Evolutionary conservation across 2,888 invertebrate species (phyloP).

Genomic region (Meandrusa payeni): DNA sequence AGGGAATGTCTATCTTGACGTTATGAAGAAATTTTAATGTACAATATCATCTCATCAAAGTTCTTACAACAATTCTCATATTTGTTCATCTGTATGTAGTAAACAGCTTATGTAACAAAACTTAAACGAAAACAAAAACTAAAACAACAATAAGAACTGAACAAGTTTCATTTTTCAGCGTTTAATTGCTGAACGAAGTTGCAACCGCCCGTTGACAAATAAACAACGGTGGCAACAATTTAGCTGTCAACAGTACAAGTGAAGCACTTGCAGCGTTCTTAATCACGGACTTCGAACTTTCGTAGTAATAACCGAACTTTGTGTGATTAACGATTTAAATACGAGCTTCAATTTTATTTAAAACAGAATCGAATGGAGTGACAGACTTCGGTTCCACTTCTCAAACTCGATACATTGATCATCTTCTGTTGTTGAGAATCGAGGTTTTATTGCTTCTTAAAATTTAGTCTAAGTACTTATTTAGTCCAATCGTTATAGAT

Average conservation of each 20-base stretch:
- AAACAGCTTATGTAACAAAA: conserved; percentile 2
- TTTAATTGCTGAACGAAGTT: conserved; percentile 16
- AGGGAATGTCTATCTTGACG: too few relatives aligned
- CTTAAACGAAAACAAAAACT: conserved; percentile 2
- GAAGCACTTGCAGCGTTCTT: conserved; percentile 15
- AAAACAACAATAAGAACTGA: conserved; percentile 2
- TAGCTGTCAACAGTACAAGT: conserved; percentile 18
- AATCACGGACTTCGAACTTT: conserved; percentile 6
- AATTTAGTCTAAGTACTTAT: too few relatives aligned
- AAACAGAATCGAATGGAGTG: too few relatives aligned
- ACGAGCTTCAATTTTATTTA: background rate
- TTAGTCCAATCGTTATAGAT: too few relatives aligned
- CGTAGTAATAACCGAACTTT: conserved; percentile 12
- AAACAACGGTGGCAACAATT: conserved; percentile 29
- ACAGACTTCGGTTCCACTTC: too few relatives aligned
- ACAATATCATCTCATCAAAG: too few relatives aligned
- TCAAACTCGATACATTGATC: too few relatives aligned
- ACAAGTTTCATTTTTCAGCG: conserved; percentile 17
- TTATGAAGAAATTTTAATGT: too few relatives aligned
- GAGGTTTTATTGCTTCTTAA: too few relatives aligned
- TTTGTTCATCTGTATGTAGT: background rate
- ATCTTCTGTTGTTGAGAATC: too few relatives aligned
- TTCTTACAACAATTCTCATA: background rate
- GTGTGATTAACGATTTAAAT: conserved; percentile 10
- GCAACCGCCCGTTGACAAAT: conserved; percentile 23